Evolutionary conservation across 2,888 invertebrate genomes (phyloP).

Genomic region (Kryphioiulus occultus): DNA sequence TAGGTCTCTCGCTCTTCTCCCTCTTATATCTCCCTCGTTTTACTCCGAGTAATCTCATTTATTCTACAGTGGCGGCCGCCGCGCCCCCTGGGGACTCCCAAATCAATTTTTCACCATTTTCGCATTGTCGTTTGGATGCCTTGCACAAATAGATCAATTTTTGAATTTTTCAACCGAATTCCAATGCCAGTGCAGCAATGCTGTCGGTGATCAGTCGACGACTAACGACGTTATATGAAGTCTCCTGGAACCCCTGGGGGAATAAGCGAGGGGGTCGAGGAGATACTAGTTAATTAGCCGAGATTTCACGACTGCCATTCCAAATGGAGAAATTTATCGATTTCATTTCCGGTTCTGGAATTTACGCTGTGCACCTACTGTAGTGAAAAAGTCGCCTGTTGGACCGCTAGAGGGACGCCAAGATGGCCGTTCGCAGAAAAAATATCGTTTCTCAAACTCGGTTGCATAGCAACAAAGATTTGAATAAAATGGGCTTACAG

Average conservation of each 20-base stretch:
- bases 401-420: neutral
- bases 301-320: neutral
- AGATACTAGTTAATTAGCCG: neutral
- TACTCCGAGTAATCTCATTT: neutral
- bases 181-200: neutral
- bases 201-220: neutral
- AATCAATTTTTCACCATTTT: neutral
- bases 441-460: neutral
- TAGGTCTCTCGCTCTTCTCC: neutral
- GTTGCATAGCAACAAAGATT: neutral
- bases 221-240: neutral
- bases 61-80: neutral
- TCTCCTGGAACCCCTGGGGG: neutral
- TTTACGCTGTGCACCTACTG: neutral
- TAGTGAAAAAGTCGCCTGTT: neutral
- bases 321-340: neutral
- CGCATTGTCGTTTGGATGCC: neutral
- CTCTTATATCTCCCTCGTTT: neutral
- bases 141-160: neutral
- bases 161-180: neutral
- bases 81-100: neutral
- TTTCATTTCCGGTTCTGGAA: neutral
- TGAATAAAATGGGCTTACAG: neutral
- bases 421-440: neutral
- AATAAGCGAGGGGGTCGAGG: neutral